A percentile compares a stretch with the other conserved stretches of the same genome.
Conservation (phyloP, 2,113 vertebrate genomes). For the Myrmophylax atrothorax region DNA sequence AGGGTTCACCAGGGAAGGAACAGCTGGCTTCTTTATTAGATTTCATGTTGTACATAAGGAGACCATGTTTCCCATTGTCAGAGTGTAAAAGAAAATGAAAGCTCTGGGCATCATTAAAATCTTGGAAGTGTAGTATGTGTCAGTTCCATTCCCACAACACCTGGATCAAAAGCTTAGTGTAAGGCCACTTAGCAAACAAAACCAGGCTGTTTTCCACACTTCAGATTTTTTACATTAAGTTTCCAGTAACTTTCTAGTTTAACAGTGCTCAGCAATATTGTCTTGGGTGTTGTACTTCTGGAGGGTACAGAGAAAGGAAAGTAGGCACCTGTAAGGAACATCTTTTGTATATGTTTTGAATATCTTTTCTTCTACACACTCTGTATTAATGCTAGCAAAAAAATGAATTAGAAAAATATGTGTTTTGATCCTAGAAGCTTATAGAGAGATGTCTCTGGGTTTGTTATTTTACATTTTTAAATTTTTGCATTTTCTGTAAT, state of each 20-base stretch:
- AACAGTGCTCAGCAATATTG: neutral
- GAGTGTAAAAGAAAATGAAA: conserved; percentile 79
- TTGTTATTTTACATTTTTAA: neutral
- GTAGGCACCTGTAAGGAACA: neutral
- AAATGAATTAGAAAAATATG: neutral
- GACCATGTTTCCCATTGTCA: conserved; percentile 78
- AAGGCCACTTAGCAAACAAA: conserved; percentile 71
- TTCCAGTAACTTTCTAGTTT: conserved; percentile 22
- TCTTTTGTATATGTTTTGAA: neutral
- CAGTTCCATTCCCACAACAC: conserved; percentile 73
- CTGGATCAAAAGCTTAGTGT: conserved; percentile 70
- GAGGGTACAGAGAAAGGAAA: neutral
- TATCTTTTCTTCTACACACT: neutral
- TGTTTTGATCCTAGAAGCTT: neutral
- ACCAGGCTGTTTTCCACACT: conserved; percentile 34
- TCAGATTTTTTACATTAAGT: conserved; percentile 29
- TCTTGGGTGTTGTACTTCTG: neutral
- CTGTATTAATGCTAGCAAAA: neutral
- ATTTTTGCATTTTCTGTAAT: neutral
- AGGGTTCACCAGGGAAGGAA: conserved; percentile 75
- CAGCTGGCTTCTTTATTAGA: conserved; percentile 83
- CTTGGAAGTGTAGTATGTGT: conserved; percentile 65
- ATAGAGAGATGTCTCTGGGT: neutral
- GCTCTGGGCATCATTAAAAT: conserved; percentile 83
- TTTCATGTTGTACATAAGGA: conserved; percentile 82